Evolutionary conservation across 2,888 invertebrate genomes (phyloP), one percentile per base, ranked within the genome.

Genomic region (Ormyrus thymus): DNA sequence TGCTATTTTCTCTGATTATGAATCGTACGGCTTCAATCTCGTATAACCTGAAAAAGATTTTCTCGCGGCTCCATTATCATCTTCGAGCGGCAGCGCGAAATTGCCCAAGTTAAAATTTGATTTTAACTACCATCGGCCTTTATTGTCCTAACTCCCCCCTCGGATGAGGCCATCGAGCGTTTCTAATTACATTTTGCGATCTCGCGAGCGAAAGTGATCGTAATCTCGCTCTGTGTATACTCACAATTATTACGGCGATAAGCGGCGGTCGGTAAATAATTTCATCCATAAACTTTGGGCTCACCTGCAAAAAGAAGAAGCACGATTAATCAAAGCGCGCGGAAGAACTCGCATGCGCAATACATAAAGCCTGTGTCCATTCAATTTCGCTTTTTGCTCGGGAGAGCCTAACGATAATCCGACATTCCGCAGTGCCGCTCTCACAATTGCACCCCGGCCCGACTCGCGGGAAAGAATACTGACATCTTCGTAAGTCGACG

Each of bases 141-240:
- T 58, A 58, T 15, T 10, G 58, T 48, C 10, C 50, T 7, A 51
- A 15, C 51, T n/a, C n/a, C 59, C 48, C 43, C 53, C 15, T 46
- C 6, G 59, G 10, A 10, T n/a, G 2, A 69, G 48, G n/a, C 43
- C 53, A 46, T 46, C 55, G 50, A 56, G 29, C 29, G 29, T 48
- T 64, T 73, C 46, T 56, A 73, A 73, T 73, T 64, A 65, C 6
- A 15, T 43, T 13, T 74, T 66, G 13, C 58, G 73, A 50, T 74
- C 59, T 66, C 51, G 59, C 66, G 66, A 65, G 65, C 66, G 66
- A 74, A 74, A 74, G 64, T 48, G 65, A 65, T 74, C 58, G 73
- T 64, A 58, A 66, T 74, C 65, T 48, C 11, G 15, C 48, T 65
- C 29, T 15, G 46, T 15, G 7, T 62, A 15, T 61, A 64, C 64